Evolutionary conservation across 1,140 invertebrate genomes (phyloP).

Genomic region (Grapholita molesta): DNA sequence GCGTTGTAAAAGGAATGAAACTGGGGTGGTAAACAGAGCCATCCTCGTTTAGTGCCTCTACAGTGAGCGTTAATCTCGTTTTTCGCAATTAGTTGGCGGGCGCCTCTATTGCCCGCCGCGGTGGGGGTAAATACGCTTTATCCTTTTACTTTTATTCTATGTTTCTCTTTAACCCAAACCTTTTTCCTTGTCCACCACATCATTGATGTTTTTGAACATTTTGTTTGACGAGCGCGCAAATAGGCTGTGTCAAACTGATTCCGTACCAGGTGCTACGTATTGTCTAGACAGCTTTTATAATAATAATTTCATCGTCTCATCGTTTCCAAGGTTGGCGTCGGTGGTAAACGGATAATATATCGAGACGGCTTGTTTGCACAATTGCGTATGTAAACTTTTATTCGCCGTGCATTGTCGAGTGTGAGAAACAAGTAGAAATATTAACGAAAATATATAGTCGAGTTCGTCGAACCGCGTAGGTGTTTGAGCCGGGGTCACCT

Average conservation of each 20-base stretch:
- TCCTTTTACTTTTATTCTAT: conserved; percentile 41
- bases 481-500: conserved; percentile 55
- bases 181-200: conserved; percentile 29
- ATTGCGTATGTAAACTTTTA: conserved; percentile 15
- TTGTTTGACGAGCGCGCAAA: conserved; percentile 14
- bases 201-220: conserved; percentile 25
- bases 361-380: conserved; percentile 12
- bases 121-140: conserved; percentile 45
- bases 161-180: conserved; percentile 33
- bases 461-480: conserved; percentile 57
- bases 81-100: conserved; percentile 62
- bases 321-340: not conserved
- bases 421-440: conserved; percentile 25
- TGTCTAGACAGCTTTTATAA: conserved; percentile 11
- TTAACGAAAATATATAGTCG: conserved; percentile 41
- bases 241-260: not conserved
- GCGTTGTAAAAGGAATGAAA: conserved; percentile 53
- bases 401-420: not conserved
- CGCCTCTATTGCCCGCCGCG: conserved; percentile 48
- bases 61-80: conserved; percentile 67
- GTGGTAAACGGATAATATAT: conserved; percentile 5
- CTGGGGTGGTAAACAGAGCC: conserved; percentile 46
- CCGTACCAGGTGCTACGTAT: conserved; percentile 14
- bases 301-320: conserved; percentile 10
- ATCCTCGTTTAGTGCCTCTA: conserved; percentile 50